phyloP scores from a whole-genome alignment of 2,797 vertebrate species.

The Pelochelys cantorii region DNA sequence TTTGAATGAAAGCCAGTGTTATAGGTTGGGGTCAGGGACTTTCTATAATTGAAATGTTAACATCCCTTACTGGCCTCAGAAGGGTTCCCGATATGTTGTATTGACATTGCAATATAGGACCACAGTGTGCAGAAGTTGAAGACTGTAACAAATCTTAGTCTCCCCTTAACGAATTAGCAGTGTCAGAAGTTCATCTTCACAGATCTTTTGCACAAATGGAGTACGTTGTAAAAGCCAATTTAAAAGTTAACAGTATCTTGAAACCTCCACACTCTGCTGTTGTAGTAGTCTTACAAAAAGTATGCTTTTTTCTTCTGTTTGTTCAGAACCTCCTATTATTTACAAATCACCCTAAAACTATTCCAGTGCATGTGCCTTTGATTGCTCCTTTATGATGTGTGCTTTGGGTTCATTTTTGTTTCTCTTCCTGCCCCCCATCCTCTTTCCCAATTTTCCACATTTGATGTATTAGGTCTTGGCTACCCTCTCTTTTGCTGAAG shows the following conservation, averaged over 20 bases:
- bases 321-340: slow-evolving; percentile 27
- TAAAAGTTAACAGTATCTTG: neutral
- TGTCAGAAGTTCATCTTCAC: neutral
- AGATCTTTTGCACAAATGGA: neutral
- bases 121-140: fast-evolving
- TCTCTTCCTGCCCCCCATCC: neutral
- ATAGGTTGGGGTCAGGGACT: slow-evolving; percentile 32
- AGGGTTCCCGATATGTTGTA: neutral
- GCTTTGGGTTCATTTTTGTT: slow-evolving; percentile 58
- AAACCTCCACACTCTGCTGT: neutral
- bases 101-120: neutral
- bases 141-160: slow-evolving; percentile 3
- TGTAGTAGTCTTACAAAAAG: neutral
- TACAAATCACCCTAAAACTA: slow-evolving; percentile 39
- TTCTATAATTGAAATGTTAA: neutral
- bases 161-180: slow-evolving; percentile 23
- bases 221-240: neutral
- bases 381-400: slow-evolving; percentile 21
- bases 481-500: slow-evolving; percentile 30
- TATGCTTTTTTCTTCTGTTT: slow-evolving; percentile 43
- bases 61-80: fast-evolving
- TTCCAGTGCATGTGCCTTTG: slow-evolving; percentile 24
- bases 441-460: neutral
- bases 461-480: slow-evolving; percentile 44
- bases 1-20: neutral